Evolutionary conservation across 2,113 vertebrate species (phyloP).

Genomic region (Porphyrio hochstetteri): DNA sequence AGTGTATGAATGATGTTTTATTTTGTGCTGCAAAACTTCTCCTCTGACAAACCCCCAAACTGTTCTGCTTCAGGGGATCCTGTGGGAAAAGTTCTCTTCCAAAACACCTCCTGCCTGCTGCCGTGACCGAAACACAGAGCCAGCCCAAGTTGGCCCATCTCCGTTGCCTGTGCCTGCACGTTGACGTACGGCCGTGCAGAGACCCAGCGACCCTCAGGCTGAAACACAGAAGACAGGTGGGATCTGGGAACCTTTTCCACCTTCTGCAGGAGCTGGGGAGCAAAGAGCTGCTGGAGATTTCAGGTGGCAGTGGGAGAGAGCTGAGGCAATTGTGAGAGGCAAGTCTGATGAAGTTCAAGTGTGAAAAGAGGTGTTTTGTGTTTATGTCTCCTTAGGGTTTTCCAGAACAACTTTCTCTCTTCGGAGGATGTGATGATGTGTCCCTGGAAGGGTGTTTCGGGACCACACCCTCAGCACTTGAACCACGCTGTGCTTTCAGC

Average conservation of each 20-base stretch:
- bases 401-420: not conserved
- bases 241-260: not conserved
- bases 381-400: not conserved
- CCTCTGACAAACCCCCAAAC: not conserved
- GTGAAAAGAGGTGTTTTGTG: not conserved
- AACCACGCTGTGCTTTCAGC: not conserved
- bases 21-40: not conserved
- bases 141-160: not conserved
- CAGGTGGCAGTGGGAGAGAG: not conserved
- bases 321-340: not conserved
- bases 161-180: not conserved
- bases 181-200: not conserved
- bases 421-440: not conserved
- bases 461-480: accelerated
- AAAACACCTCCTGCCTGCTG: not conserved
- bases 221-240: not conserved
- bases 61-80: not conserved
- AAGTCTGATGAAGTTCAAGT: not conserved
- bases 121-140: not conserved
- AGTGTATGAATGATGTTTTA: not conserved
- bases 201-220: not conserved
- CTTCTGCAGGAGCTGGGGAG: not conserved
- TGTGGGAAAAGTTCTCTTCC: not conserved
- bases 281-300: not conserved
- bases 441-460: not conserved